Base-by-base conservation (phyloP, 2,113 vertebrate species). In the Dipodomys ordii region DNA sequence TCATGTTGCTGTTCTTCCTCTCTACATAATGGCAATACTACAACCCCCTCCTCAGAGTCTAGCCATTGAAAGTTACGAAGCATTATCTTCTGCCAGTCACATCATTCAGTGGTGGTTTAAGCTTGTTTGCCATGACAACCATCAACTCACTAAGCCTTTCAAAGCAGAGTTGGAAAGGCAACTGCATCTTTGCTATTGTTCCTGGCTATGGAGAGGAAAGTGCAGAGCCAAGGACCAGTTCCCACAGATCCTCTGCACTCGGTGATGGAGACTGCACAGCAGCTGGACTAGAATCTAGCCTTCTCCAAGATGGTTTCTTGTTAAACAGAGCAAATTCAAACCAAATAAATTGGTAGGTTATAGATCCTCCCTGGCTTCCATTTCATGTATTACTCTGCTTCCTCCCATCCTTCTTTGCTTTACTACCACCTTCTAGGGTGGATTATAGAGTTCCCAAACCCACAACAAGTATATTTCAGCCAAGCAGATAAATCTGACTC, bases 51-150 rank as follows among this genome's bases (percentile, higher is more conserved):
- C 86, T 89, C 71, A 76, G 83, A 93, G 20, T 53, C 46, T 74
- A 28, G 62, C 65, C n/a, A 8, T 65, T 89, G 91, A 92, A 92
- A 79, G 53, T 68, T 44, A 86, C 1, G 32, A 82, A 93, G 64
- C 92, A 93, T 87, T 83, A 67, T 91, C 90, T 95, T 84, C 76
- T 93, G 80, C 92, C 81, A 69, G 90, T 87, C 74, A 49, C 53
- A 67, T 44, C 83, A 91, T 67, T 53, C 67, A 79, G 87, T 46
- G 35, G 84, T 88, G 87, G 83, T 94, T 95, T 57, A 82, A 95
- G 91, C 94, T 89, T 85, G 57, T 65, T 96, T 93, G 74, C 94
- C 94, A 94, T 95, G 91, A 77, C 77, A 91, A 96, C 96, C 87
- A 90, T 94, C 92, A 94, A 94, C 91, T 92, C 74, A 92, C 53